Conservation (phyloP, 1,140 invertebrate genomes). For the Cepaea nemoralis region DNA sequence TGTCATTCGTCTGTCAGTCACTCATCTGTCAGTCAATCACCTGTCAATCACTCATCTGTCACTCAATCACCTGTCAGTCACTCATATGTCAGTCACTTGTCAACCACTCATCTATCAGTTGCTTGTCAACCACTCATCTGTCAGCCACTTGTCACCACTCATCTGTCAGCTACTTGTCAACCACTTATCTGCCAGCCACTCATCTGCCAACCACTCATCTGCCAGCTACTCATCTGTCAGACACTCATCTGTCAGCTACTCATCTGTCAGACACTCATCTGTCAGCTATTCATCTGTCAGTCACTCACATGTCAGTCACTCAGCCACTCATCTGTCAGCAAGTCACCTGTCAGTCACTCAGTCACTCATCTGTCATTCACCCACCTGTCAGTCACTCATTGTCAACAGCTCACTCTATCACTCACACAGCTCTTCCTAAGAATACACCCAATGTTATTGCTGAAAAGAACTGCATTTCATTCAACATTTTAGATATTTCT, state of each 20-base stretch:
- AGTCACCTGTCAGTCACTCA: not conserved
- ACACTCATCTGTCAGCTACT: too few species aligned
- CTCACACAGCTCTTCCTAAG: too few species aligned
- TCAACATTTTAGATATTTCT: too few species aligned
- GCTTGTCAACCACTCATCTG: constrained; percentile 4
- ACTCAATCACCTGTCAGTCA: not conserved
- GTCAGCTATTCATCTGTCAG: too few species aligned
- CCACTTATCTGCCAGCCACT: too few species aligned
- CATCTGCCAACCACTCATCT: too few species aligned
- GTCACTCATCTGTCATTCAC: not conserved
- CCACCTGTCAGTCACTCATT: not conserved
- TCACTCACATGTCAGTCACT: constrained; percentile 1
- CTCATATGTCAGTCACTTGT: not conserved
- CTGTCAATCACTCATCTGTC: not conserved
- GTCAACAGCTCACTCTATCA: too few species aligned
- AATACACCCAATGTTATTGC: too few species aligned
- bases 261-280: too few species aligned
- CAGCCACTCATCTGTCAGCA: constrained; percentile 4
- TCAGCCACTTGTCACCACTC: constrained; percentile 9
- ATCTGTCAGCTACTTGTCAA: not conserved
- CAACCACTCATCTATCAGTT: not conserved
- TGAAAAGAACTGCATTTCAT: too few species aligned
- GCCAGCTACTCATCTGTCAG: too few species aligned
- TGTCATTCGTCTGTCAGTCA: too few species aligned
- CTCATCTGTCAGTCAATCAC: constrained; percentile 4